Evolutionary conservation across 2,888 invertebrate species (phyloP).

Genomic region (Venustoraphidia nigricollis): DNA sequence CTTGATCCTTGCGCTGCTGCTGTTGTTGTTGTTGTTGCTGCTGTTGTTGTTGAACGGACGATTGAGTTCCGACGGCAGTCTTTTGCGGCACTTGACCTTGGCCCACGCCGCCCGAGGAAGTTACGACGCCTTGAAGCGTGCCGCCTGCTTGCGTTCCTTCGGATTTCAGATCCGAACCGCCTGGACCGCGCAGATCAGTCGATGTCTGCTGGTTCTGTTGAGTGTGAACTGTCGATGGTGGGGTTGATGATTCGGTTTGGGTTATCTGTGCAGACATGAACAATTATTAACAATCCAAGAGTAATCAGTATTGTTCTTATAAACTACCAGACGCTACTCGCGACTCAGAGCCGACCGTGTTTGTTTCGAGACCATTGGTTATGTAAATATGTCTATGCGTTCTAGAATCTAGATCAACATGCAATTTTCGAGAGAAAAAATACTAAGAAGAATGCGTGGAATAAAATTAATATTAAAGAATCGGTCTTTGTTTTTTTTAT

Average conservation of each 20-base stretch:
- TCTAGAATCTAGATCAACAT: too few species aligned
- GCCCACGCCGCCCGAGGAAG: slow-evolving; percentile 23
- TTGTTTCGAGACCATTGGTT: too few species aligned
- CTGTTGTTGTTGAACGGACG: slow-evolving; percentile 15
- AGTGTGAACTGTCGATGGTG: slow-evolving; percentile 4
- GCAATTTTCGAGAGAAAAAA: too few species aligned
- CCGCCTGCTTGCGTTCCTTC: slow-evolving; percentile 77
- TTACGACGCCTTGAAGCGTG: slow-evolving; percentile 37
- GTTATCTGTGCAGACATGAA: slow-evolving; percentile 22
- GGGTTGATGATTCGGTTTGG: slow-evolving; percentile 24
- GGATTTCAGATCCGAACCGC: slow-evolving; percentile 47
- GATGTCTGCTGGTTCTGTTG: slow-evolving; percentile 20
- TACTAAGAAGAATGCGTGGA: too few species aligned
- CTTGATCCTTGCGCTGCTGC: slow-evolving; percentile 31
- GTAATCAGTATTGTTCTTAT: too few species aligned
- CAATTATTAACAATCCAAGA: too few species aligned
- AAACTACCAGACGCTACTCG: too few species aligned
- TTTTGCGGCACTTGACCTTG: slow-evolving; percentile 19
- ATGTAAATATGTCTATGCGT: too few species aligned
- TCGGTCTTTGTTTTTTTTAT: too few species aligned
- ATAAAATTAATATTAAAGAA: too few species aligned
- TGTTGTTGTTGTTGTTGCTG: slow-evolving; percentile 11
- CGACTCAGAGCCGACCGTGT: too few species aligned
- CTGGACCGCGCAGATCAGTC: slow-evolving; percentile 12
- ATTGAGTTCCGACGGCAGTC: slow-evolving; percentile 10